These are phyloP conservation scores for Gobiocypris rarus DNA, from an alignment of 2,113 vertebrate genomes.

Conservation along the genomic window DNA sequence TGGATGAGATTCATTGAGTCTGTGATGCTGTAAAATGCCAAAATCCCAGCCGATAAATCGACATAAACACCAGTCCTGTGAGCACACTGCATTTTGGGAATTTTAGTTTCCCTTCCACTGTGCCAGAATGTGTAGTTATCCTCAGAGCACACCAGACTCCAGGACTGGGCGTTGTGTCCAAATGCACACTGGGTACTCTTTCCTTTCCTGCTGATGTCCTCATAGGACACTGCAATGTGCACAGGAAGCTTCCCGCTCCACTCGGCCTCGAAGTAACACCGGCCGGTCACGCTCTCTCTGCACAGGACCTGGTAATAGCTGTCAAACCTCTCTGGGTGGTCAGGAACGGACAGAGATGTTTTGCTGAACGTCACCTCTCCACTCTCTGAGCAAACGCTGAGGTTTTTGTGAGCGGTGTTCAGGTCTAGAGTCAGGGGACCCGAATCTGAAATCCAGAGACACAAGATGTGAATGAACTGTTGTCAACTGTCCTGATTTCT, in stretches of 20 bases:
- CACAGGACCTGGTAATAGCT: conserved; percentile 35
- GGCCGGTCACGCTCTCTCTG: conserved; percentile 26
- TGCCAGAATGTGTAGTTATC: conserved; percentile 12
- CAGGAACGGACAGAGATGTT: background rate
- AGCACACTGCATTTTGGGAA: background rate
- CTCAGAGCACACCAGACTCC: conserved; percentile 41
- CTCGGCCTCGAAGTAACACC: conserved; percentile 35
- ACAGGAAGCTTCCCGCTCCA: conserved; percentile 5
- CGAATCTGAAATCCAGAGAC: conserved; percentile 37
- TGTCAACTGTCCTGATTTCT: background rate
- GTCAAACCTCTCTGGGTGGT: conserved; percentile 41
- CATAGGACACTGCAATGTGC: conserved; percentile 20
- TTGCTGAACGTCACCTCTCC: background rate
- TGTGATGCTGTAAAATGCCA: conserved; percentile 40
- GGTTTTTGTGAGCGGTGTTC: conserved; percentile 36
- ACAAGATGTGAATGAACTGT: background rate
- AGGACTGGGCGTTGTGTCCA: conserved; percentile 43
- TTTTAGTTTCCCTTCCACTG: conserved; percentile 9
- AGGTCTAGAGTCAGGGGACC: conserved; percentile 34
- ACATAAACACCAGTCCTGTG: conserved; percentile 15
- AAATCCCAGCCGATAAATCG: conserved; percentile 13
- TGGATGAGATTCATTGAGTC: conserved; percentile 33
- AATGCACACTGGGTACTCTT: conserved; percentile 18
- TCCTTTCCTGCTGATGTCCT: conserved; percentile 31
- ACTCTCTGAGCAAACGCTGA: background rate